Evolutionary conservation across 2,797 vertebrate genomes (phyloP).

Genomic region (Pangasius larnaudii): DNA sequence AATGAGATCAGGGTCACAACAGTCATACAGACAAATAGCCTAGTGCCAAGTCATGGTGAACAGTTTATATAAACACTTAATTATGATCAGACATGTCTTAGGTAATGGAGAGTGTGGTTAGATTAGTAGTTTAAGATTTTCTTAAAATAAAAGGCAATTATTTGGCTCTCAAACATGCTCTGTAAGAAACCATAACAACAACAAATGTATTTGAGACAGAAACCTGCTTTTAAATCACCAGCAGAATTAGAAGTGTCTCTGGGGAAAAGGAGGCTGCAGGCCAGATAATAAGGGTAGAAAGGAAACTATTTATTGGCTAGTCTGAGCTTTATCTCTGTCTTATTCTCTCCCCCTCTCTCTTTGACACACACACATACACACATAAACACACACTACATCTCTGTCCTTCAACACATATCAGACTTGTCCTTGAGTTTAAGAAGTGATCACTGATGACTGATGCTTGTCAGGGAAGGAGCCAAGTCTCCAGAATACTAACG

Average conservation of each 20-base stretch:
- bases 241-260: conserved; percentile 40
- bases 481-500: conserved; percentile 23
- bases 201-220: conserved; percentile 27
- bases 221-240: conserved; percentile 38
- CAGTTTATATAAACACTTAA: too few species aligned
- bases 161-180: conserved; percentile 3
- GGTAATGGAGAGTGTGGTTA: too few species aligned
- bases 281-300: neutral
- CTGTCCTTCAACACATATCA: conserved; percentile 49
- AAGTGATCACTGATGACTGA: conserved; percentile 38
- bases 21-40: too few species aligned
- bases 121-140: neutral
- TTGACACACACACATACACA: neutral
- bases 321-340: conserved; percentile 33
- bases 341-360: neutral
- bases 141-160: neutral
- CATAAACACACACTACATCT: conserved; percentile 4
- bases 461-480: conserved; percentile 34
- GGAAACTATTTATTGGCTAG: conserved; percentile 44
- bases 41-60: too few species aligned
- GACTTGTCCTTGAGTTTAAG: conserved; percentile 49
- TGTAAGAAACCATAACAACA: conserved; percentile 41
- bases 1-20: too few species aligned
- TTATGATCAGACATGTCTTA: too few species aligned
- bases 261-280: neutral